Evolutionary conservation across 2,888 invertebrate genomes (phyloP).

Genomic region (Gastracanthus pulcherrimus): DNA sequence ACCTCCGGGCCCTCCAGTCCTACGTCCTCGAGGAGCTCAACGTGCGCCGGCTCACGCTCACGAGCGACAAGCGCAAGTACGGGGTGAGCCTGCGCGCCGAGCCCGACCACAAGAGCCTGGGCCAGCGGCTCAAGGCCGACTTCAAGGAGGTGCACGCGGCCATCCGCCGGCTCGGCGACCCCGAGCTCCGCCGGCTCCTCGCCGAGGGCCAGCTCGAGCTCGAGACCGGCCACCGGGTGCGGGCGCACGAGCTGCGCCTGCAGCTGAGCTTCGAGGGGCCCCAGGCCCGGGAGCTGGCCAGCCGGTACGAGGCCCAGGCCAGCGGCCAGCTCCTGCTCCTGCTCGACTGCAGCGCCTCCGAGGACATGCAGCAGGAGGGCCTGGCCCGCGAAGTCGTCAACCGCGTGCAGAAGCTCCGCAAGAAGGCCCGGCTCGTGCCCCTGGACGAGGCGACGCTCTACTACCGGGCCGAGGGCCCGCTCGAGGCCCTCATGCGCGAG

Average conservation of each 20-base stretch:
- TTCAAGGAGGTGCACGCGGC: slow-evolving; percentile 92
- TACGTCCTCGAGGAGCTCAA: slow-evolving; percentile 97
- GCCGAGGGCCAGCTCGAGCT: slow-evolving; percentile 85
- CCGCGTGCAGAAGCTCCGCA: slow-evolving; percentile 96
- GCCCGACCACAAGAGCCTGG: slow-evolving; percentile 95
- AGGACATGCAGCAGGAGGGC: slow-evolving; percentile 95
- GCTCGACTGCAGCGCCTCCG: slow-evolving; percentile 92
- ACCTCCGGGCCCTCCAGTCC: slow-evolving; percentile 87
- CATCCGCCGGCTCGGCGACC: slow-evolving; percentile 88
- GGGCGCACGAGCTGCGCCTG: slow-evolving; percentile 88
- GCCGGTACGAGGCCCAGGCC: slow-evolving; percentile 93
- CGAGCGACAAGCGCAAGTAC: slow-evolving; percentile 94
- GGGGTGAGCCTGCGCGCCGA: slow-evolving; percentile 95
- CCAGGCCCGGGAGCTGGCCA: slow-evolving; percentile 81
- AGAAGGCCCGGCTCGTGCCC: slow-evolving; percentile 95
- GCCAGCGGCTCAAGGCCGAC: slow-evolving; percentile 89
- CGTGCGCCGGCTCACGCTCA: slow-evolving; percentile 89
- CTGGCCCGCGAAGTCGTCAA: slow-evolving; percentile 97
- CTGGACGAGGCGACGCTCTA: slow-evolving; percentile 93
- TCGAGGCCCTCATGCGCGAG: slow-evolving; percentile 87
- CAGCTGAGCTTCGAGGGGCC: slow-evolving; percentile 86
- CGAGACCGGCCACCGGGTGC: slow-evolving; percentile 86
- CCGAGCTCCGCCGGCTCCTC: slow-evolving; percentile 88
- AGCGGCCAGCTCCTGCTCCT: slow-evolving; percentile 94
- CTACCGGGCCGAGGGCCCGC: slow-evolving; percentile 84